phyloP scores from a whole-genome alignment of 2,113 vertebrate species.

The Callipepla californica region DNA sequence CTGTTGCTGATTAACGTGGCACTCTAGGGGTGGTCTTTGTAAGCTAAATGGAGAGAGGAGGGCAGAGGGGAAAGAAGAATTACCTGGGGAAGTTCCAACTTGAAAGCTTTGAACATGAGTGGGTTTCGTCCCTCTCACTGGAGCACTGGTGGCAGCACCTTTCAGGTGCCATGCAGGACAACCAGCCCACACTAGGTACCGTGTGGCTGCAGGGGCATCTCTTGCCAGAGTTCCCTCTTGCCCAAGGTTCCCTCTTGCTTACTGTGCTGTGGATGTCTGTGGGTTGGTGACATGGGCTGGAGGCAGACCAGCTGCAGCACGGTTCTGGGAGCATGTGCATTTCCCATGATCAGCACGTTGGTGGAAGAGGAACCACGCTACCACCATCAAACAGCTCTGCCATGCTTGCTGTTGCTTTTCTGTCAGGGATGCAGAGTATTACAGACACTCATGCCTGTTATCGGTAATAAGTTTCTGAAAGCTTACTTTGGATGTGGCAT shows the following conservation, averaged over 20 bases:
- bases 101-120: not conserved
- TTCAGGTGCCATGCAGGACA: not conserved
- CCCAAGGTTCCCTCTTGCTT: not conserved
- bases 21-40: not conserved
- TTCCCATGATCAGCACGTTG: not conserved
- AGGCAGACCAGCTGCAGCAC: fast-evolving
- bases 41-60: not conserved
- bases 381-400: fast-evolving
- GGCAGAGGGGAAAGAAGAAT: fast-evolving
- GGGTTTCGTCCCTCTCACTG: not conserved
- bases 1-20: constrained; percentile 45
- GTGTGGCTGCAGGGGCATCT: not conserved
- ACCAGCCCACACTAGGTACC: not conserved
- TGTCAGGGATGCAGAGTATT: not conserved
- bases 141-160: not conserved
- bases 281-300: fast-evolving
- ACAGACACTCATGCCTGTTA: not conserved
- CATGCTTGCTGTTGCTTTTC: fast-evolving
- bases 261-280: fast-evolving
- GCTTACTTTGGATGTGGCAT: not conserved
- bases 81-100: not conserved
- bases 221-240: fast-evolving
- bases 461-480: not conserved
- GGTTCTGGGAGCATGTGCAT: fast-evolving
- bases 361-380: not conserved